phyloP scores from a whole-genome alignment of 2,797 vertebrate species.

The Otus scops region DNA sequence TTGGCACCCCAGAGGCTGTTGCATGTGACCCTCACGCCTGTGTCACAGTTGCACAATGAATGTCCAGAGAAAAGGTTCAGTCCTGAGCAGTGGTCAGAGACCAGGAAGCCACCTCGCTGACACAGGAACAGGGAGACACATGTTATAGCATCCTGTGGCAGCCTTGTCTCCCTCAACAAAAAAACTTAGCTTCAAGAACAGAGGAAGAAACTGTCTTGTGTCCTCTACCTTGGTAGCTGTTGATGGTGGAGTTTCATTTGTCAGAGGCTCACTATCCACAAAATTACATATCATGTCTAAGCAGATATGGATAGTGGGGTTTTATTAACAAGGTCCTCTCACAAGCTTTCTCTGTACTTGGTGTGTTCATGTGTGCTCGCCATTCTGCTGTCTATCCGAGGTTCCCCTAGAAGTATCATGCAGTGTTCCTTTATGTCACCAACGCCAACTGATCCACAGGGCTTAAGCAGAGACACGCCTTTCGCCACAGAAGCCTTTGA shows the following conservation, averaged over 20 bases:
- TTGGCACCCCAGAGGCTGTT: background rate
- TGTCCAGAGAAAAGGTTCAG: background rate
- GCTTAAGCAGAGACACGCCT: background rate
- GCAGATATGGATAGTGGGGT: rapidly evolving
- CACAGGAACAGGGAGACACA: background rate
- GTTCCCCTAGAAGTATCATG: background rate
- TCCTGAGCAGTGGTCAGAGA: background rate
- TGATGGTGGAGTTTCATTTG: background rate
- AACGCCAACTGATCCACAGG: background rate
- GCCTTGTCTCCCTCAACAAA: background rate
- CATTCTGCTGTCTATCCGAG: background rate
- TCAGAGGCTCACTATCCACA: background rate
- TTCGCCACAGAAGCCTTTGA: background rate
- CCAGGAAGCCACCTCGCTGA: background rate
- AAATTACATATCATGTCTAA: background rate
- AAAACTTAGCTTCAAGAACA: background rate
- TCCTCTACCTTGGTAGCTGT: background rate
- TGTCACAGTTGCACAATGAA: background rate
- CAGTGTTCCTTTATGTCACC: background rate
- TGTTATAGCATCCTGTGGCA: background rate
- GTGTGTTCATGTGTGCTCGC: background rate
- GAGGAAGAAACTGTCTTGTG: background rate
- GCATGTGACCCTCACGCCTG: background rate
- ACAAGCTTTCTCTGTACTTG: background rate
- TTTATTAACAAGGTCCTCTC: background rate